phyloP scores from a whole-genome alignment of 2,888 invertebrate species.

The Apodemia hepburni region DNA sequence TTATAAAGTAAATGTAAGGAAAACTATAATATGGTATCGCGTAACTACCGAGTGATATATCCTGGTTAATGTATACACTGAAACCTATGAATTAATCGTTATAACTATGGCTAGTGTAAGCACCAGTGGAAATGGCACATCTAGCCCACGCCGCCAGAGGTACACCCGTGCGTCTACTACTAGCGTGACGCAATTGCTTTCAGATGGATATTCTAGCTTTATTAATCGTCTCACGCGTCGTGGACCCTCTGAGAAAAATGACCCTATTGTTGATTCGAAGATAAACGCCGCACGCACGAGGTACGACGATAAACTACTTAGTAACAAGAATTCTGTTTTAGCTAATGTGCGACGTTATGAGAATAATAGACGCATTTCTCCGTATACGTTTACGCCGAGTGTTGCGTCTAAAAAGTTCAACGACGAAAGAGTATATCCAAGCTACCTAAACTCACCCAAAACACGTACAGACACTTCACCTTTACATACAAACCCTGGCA shows the following conservation, averaged over 20 bases:
- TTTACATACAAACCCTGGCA: constrained; percentile 56
- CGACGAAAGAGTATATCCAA: constrained; percentile 63
- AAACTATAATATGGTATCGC: constrained; percentile 50
- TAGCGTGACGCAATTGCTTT: constrained; percentile 92
- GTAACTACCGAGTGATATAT: constrained; percentile 56
- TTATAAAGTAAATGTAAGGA: constrained; percentile 15
- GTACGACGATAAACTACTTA: constrained; percentile 63
- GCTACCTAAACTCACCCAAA: constrained; percentile 61
- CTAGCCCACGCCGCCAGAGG: constrained; percentile 82
- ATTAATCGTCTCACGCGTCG: constrained; percentile 89
- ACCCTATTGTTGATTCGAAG: constrained; percentile 60
- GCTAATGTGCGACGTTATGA: constrained; percentile 66
- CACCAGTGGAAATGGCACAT: constrained; percentile 56
- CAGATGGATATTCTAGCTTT: constrained; percentile 92
- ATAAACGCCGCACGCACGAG: constrained; percentile 52
- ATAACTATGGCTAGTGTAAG: constrained; percentile 57
- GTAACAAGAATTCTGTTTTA: constrained; percentile 57
- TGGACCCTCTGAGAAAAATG: constrained; percentile 86
- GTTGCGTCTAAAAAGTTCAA: constrained; percentile 53
- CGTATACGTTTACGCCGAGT: constrained; percentile 57
- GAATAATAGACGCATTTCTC: constrained; percentile 63
- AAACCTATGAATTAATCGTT: constrained; percentile 29
- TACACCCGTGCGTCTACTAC: constrained; percentile 89
- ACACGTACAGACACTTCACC: constrained; percentile 64
- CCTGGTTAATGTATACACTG: constrained; percentile 56